Evolutionary conservation across 2,113 vertebrate genomes (phyloP), one percentile per base, ranked within the genome.

Genomic region (Mirounga angustirostris): DNA sequence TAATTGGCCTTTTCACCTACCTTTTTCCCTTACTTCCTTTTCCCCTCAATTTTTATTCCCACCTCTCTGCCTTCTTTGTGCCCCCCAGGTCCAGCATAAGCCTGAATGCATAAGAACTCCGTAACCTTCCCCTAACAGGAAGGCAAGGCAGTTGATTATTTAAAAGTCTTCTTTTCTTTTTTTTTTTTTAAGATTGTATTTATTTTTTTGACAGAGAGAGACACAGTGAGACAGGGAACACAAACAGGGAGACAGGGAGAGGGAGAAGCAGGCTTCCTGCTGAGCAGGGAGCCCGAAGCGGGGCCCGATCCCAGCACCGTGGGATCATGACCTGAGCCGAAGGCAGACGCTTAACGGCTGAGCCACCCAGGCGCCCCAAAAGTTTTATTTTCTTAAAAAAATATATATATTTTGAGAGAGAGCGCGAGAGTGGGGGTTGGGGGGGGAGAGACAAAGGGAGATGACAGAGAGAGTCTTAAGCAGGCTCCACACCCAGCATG

Each of bases 371-470:
- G 46, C 46, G 46, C 46, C 46, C 46, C 46, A 46, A 58, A 69
- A 74, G 63, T 67, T 67, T 67, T 65, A 9, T 50, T 33, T 52
- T 54, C 54, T 74, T 56, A 50, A 71, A 71, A 71, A 74, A 74
- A 74, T n/a, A n/a, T n/a, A 7, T 67, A 18, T 69, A 33, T 69
- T 36, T 18, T n/a, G 67, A 69, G 33, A n/a, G 8, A 69, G 33
- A 1, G 3, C 16, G 10, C 4, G 33, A 69, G 33, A 3, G 5
- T n/a, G 3, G 67, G 33, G 8, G 14, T 65, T 30, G 13, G 7
- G 33, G 16, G 63, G 14, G 16, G 65, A 33, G 3, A n/a, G 67
- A 69, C 16, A 69, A 33, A n/a, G 33, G 7, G 7, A n/a, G 65
- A 69, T 8, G 33, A 19, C 16, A n/a, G 33, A 69, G 3, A 69